Evolutionary conservation across 2,888 invertebrate genomes (phyloP), one percentile per base, ranked within the genome.

Genomic region (Esperia sulphurella): DNA sequence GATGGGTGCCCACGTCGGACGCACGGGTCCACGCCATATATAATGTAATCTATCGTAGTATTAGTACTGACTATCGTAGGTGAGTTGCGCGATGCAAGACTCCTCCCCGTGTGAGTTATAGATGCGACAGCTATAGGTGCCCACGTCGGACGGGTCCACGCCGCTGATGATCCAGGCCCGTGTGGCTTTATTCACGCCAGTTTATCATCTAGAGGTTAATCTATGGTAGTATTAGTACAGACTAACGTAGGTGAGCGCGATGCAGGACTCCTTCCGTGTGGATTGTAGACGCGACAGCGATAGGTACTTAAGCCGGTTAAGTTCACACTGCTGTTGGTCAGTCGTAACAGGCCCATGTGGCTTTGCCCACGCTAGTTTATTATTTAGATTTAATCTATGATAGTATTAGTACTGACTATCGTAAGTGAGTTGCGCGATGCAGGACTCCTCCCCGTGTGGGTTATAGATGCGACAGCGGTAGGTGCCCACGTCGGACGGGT

Each of bases 21-120:
- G n/a, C n/a, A n/a, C 41, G 93, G 93, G 68, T 94, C 93, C 1
- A 96, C 93, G 55, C 95, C 94, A n/a, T n/a, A n/a, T n/a, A n/a
- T n/a, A n/a, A n/a, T n/a, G n/a, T n/a, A n/a, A n/a, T n/a, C n/a
- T n/a, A n/a, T n/a, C n/a, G n/a, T n/a, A n/a, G 21, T 21, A n/a
- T n/a, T n/a, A n/a, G n/a, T n/a, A 83, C 92, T 91, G 71, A 96
- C 96, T 93, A 69, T 97, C 96, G 63, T 95, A 96, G 45, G 93
- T 92, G 50, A 97, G 92, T 43, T 94, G 92, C 1, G 96, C 96
- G 51, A 93, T 92, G 71, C 97, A 97, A 13, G 91, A 90, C 51
- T 94, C 97, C 64, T 95, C 95, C 0, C 97, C 97, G 68, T 96
- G 93, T 8, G 94, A 94, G 84, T 97, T 97, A 75, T 91, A 94